Evolutionary conservation across 2,113 vertebrate species (phyloP), one percentile per base, ranked within the genome.

Genomic region (Tenrec ecaudatus): DNA sequence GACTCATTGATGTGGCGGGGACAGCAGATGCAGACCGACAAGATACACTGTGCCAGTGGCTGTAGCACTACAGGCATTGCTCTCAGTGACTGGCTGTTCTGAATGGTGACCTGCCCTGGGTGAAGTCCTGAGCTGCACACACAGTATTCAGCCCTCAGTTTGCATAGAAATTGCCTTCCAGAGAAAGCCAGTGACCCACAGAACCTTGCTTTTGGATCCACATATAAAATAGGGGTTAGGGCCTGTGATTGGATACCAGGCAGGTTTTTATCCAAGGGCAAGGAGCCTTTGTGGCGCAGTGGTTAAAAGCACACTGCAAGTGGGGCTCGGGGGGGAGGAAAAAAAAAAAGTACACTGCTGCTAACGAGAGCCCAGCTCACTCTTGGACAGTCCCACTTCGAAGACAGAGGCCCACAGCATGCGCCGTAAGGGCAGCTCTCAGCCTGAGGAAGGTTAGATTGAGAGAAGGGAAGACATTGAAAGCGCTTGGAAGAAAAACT

Each of bases 121-220:
- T 53, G 47, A 53, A 53, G 47, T 53, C 47, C 47, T 53, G 12
- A 53, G 47, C 47, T 53, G 47, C 47, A 14, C 57, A 75, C 7
- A 94, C 57, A 33, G 29, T 19, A 88, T 62, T 93, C 6, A 64
- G 31, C 58, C n/a, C 38, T 90, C 40, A 80, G 2, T 84, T 92
- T 85, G n/a, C 14, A 25, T 16, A 73, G 47, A 66, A 68, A 40
- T 82, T 87, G 36, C 36, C 2, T 64, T 79, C 88, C 77, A 78
- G 25, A 91, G 82, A 86, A 89, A 73, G 57, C 27, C 11, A 19
- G 16, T 75, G 78, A 89, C 36, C 14, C 38, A 6, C 68, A 53
- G 75, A 68, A 8, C n/a, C 33, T 15, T 29, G 11, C 20, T 62
- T 82, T 86, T 76, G 36, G 27, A n/a, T 84, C 91, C 33, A 19